phyloP scores from a whole-genome alignment of 2,888 invertebrate genomes.

The Phengaris arion region DNA sequence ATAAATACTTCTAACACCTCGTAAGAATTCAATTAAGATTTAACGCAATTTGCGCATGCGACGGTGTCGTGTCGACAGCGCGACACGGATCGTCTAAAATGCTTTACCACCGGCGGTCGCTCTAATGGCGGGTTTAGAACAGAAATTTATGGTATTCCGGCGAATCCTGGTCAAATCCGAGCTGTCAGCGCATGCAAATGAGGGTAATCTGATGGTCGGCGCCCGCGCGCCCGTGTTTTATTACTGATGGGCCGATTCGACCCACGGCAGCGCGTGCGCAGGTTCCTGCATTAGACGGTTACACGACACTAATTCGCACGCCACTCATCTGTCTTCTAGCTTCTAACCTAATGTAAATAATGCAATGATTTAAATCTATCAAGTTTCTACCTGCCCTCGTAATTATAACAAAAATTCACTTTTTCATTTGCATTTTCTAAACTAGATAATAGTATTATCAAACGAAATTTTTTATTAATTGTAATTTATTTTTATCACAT shows the following conservation, averaged over 20 bases:
- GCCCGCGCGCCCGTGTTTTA: slow-evolving; percentile 71
- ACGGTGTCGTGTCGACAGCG: slow-evolving; percentile 45
- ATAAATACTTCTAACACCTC: slow-evolving; percentile 68
- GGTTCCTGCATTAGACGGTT: slow-evolving; percentile 53
- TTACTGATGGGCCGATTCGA: slow-evolving; percentile 69
- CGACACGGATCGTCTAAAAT: slow-evolving; percentile 37
- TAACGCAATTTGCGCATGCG: slow-evolving; percentile 60
- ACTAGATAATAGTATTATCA: too few relatives aligned
- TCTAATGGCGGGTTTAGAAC: slow-evolving; percentile 34
- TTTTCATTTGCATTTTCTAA: too few relatives aligned
- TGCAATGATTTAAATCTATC: too few relatives aligned
- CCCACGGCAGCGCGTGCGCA: slow-evolving; percentile 62
- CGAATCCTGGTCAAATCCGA: slow-evolving; percentile 50
- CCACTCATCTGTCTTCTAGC: slow-evolving; percentile 35
- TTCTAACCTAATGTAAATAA: too few relatives aligned
- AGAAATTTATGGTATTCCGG: slow-evolving; percentile 28
- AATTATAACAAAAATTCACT: too few relatives aligned
- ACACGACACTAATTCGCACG: slow-evolving; percentile 42
- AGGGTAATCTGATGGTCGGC: slow-evolving; percentile 59
- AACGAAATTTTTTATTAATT: too few relatives aligned
- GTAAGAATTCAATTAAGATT: slow-evolving; percentile 75
- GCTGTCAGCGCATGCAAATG: slow-evolving; percentile 75
- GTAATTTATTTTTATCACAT: too few relatives aligned
- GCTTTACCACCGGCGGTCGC: slow-evolving; percentile 17
- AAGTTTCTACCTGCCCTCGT: too few relatives aligned